Evolutionary conservation across 2,113 vertebrate species (phyloP).

Genomic region (Lepus timidus): DNA sequence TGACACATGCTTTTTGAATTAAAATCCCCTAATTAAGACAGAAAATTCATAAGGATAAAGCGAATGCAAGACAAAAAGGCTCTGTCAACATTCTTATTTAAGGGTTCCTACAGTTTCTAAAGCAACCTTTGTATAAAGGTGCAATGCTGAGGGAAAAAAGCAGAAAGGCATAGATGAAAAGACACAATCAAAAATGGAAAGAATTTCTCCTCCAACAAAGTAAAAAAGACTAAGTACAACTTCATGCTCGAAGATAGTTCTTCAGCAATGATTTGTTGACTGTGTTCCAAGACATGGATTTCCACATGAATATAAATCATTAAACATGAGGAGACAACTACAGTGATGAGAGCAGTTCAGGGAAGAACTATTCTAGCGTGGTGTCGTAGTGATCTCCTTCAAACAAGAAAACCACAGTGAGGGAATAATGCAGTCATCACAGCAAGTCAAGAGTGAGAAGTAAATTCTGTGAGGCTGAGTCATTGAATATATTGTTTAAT

Average conservation of each 20-base stretch:
- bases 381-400: not conserved
- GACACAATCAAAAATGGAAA: not conserved
- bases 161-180: not conserved
- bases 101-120: not conserved
- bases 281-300: not conserved
- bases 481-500: constrained; percentile 1
- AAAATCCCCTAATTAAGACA: not conserved
- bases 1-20: not conserved
- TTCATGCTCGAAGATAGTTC: not conserved
- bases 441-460: not conserved
- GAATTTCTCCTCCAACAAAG: not conserved
- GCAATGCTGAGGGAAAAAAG: not conserved
- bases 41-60: not conserved
- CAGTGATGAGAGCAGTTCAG: not conserved
- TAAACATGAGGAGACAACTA: not conserved
- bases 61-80: not conserved
- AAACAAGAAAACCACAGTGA: not conserved
- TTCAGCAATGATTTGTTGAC: not conserved
- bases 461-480: not conserved
- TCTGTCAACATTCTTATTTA: not conserved
- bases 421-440: not conserved
- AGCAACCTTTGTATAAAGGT: not conserved
- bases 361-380: not conserved
- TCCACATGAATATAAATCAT: not conserved
- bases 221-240: not conserved